Conservation (phyloP, 2,797 vertebrate species). For the Helostoma temminkii region DNA sequence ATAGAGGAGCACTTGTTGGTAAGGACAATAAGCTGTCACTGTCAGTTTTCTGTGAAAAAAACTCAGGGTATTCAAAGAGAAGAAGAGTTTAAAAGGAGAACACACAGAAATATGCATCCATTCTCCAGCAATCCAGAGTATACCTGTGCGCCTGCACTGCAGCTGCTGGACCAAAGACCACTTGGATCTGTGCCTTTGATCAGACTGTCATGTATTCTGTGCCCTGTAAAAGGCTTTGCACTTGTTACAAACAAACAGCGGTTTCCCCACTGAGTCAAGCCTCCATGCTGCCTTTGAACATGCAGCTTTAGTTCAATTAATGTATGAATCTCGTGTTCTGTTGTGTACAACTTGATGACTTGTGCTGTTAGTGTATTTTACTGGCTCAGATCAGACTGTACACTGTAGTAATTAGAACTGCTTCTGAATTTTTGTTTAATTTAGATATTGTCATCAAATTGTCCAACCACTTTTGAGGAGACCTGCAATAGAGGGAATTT, state of each 20-base stretch:
- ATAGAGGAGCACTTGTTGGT: neutral
- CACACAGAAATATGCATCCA: neutral
- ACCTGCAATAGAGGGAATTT: too few relatives aligned
- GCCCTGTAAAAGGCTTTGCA: neutral
- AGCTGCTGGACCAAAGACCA: neutral
- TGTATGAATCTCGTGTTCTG: neutral
- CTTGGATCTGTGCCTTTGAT: conserved; percentile 1
- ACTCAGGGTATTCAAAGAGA: neutral
- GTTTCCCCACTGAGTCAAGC: neutral
- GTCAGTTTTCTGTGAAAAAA: neutral
- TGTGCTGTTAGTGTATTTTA: neutral
- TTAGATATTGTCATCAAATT: too few relatives aligned
- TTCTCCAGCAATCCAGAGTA: neutral
- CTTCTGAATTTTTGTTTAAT: too few relatives aligned
- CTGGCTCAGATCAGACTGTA: too few relatives aligned
- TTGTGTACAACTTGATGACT: neutral
- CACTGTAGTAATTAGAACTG: too few relatives aligned
- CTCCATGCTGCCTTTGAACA: too few relatives aligned
- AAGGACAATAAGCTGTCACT: neutral
- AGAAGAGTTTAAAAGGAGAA: too few relatives aligned
- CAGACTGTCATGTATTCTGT: neutral
- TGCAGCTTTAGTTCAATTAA: neutral
- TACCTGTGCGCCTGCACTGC: neutral
- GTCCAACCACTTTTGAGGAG: too few relatives aligned
- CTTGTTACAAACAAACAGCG: neutral